Base-by-base conservation (phyloP, 2,113 vertebrate species). In the Orientallactaga bullata region DNA sequence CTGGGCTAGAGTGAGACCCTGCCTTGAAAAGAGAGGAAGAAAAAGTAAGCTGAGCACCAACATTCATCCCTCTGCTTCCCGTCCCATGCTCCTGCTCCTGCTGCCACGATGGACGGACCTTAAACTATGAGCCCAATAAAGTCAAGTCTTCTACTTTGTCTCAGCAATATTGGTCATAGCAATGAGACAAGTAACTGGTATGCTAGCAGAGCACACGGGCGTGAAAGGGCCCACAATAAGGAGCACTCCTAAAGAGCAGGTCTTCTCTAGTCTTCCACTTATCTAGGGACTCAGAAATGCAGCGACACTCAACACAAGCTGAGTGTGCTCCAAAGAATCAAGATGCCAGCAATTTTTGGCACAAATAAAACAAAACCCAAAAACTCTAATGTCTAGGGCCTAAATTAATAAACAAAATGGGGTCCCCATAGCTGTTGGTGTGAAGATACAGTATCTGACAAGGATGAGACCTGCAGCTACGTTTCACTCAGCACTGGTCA, bases 401-500 rank as follows among this genome's bases (percentile, higher is more conserved):
- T 61, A 26, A 0, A 39, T 51, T 28, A 72, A 30, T 13, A 47
- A 88, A 39, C 32, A 72, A 88, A 85, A 72, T 2, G 18, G 68
- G 72, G 47, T 42, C 42, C 58, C 15, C 12, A 24, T 82, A 47
- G 3, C 72, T 60, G 71, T 68, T 12, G 47, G 47, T 28, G 90
- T 94, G 80, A 26, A 74, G 69, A 6, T 23, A 21, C 28, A 51
- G 7, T 17, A 20, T n/a, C 58, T 11, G 69, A 65, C 2, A 20
- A 47, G 69, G 24, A 11, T 4, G 35, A 86, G 51, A 1, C n/a
- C 77, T 55, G 5, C 2, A 8, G 15, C 5, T 26, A 58, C 21
- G 89, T 28, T 66, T 39, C 79, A 73, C 39, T 81, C 24, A 76
- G 71, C n/a, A 55, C 94, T 98, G 99, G 85, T 97, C 98, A 99